Evolutionary conservation across 2,888 invertebrate species (phyloP).

Genomic region (Limenitis arthemis): DNA sequence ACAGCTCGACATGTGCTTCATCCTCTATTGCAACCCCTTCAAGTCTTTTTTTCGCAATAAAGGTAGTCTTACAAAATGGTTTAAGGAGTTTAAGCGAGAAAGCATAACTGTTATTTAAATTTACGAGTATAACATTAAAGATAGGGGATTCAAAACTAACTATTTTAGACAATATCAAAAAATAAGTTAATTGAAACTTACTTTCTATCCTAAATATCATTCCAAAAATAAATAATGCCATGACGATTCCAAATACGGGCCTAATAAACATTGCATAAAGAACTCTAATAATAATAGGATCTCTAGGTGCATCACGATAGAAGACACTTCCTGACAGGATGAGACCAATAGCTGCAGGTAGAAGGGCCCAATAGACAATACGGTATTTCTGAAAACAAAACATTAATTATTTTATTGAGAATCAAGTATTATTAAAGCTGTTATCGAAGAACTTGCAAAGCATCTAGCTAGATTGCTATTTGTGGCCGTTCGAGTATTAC

Average conservation of each 20-base stretch:
- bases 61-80: too few species aligned
- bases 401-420: not conserved
- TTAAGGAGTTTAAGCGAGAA: too few species aligned
- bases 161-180: not conserved
- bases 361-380: slow-evolving; percentile 27
- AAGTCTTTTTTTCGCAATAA: too few species aligned
- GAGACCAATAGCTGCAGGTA: slow-evolving; percentile 22
- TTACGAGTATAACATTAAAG: too few species aligned
- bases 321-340: slow-evolving; percentile 29
- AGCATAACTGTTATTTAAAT: too few species aligned
- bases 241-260: slow-evolving; percentile 27
- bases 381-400: slow-evolving; percentile 32
- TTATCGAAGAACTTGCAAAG: not conserved
- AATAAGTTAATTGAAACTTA: slow-evolving; percentile 23
- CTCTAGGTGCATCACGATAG: slow-evolving; percentile 29
- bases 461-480: not conserved
- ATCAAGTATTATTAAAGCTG: not conserved
- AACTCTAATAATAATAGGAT: slow-evolving; percentile 21
- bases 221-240: slow-evolving; percentile 26
- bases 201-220: slow-evolving; percentile 33
- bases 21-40: too few species aligned
- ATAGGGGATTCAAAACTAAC: too few species aligned
- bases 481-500: too few species aligned
- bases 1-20: too few species aligned
- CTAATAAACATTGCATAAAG: slow-evolving; percentile 29